phyloP scores from a whole-genome alignment of 2,113 vertebrate genomes.

The Sarotherodon lohbergeri region DNA sequence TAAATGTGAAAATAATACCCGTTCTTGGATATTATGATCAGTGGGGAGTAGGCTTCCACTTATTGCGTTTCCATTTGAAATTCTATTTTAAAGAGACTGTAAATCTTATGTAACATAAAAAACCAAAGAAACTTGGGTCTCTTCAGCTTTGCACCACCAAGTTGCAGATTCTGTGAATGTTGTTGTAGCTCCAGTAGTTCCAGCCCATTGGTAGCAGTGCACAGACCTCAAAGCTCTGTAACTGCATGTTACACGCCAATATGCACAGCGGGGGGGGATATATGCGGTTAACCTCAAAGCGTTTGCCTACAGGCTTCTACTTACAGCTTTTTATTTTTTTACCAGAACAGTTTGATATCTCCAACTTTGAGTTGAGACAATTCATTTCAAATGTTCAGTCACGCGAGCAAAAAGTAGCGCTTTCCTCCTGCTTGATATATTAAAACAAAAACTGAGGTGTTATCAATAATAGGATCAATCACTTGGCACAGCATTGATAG shows the following conservation, averaged over 20 bases:
- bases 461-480: not conserved
- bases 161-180: not conserved
- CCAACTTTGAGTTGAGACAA: not conserved
- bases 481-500: not conserved
- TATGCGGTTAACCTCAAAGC: not conserved
- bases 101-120: not conserved
- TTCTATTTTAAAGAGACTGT: not conserved
- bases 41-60: not conserved
- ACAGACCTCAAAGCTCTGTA: not conserved
- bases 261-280: not conserved
- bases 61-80: not conserved
- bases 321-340: not conserved
- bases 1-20: not conserved
- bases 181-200: not conserved
- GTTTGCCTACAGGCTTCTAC: not conserved
- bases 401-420: accelerated
- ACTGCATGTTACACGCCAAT: not conserved
- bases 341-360: not conserved
- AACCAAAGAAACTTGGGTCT: not conserved
- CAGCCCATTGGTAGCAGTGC: not conserved
- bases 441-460: not conserved
- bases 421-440: not conserved
- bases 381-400: not conserved
- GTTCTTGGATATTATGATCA: not conserved
- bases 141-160: not conserved